Conservation (phyloP, 37 sponge, comb jelly and placozoan genomes). For the Trichoplax adhaerens region DNA sequence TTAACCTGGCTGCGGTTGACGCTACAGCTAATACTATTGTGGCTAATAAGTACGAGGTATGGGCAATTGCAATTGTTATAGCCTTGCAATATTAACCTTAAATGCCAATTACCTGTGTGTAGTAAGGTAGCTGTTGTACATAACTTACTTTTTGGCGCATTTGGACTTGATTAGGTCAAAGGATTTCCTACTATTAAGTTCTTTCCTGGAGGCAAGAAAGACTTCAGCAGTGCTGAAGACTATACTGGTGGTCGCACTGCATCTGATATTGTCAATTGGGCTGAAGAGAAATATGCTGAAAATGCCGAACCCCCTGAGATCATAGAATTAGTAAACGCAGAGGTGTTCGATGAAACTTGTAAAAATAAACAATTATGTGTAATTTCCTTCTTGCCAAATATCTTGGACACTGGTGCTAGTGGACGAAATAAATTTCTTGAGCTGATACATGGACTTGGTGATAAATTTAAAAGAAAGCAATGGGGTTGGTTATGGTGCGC, state of each 20-base stretch:
- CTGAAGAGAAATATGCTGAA: conserved; percentile 38
- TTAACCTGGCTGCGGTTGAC: conserved; percentile 75
- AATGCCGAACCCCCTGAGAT: conserved; percentile 79
- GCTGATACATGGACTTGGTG: neutral
- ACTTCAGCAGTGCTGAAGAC: conserved; percentile 40
- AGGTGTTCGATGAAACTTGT: conserved; percentile 60
- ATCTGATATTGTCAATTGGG: conserved; percentile 75
- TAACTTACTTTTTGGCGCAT: neutral
- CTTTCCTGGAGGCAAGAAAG: conserved; percentile 84
- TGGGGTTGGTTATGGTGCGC: conserved; percentile 79
- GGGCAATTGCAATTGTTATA: conserved; percentile 1
- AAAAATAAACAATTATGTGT: conserved; percentile 66
- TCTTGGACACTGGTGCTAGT: conserved; percentile 62
- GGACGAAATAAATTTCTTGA: too few relatives aligned
- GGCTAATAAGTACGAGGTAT: conserved; percentile 10
- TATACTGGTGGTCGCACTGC: conserved; percentile 77
- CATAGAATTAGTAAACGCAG: conserved; percentile 39
- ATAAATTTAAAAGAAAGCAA: neutral
- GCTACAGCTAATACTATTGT: conserved; percentile 27
- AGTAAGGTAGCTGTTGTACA: neutral
- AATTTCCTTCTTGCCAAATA: conserved; percentile 82
- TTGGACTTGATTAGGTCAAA: conserved; percentile 22
- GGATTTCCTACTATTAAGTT: conserved; percentile 97
- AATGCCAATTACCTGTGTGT: neutral
- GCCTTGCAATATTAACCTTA: neutral